Evolutionary conservation across 2,888 invertebrate genomes (phyloP), one percentile per base, ranked within the genome.

Genomic region (Dasysyrphus albostriatus): DNA sequence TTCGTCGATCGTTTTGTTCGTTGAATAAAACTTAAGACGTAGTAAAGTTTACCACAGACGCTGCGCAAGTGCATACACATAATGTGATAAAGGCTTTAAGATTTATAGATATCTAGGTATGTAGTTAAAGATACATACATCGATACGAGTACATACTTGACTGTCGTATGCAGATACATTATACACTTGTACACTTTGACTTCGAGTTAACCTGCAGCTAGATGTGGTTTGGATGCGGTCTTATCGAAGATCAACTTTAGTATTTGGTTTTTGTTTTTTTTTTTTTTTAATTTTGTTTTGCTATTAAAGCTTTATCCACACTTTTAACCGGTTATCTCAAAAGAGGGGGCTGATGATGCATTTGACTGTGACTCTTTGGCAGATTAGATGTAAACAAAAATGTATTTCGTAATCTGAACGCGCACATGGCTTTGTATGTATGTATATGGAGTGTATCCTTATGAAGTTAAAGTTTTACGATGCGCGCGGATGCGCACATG

Each of bases 181-280:
- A 75, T 87, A 87, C 87, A 87, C 78, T 82, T 87, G 83, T 83
- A 78, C 74, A 78, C 87, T 83, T 87, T 87, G 83, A 83, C 83
- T 87, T 77, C 29, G 58, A 67, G 73, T 83, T 87, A 83, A 83
- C 77, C 87, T 82, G 83, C 49, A 37, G 49, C 49, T 34, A 54
- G 10, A 44, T 61, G 61, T 69, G 63, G 77, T 61, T 42, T 87
- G 70, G 69, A 69, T 79, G 78, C 77, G 87, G 83, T 72, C 78
- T 72, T 83, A 87, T 87, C 87, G 78, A 69, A 74, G 74, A 78
- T 84, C 83, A 58, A 58, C 51, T 65, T 37, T 6, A 51, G 49
- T 67, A 39, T 63, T 49, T 44, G 61, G 16, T 5, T 44, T 29
- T 24, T 70, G 24, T 69, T 24, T 1, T 24, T 24, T 1, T 24